A percentile compares a stretch with the other conserved stretches of the same genome.
Conservation (phyloP, 2,113 vertebrate genomes). For the Puffinus mauretanicus region DNA sequence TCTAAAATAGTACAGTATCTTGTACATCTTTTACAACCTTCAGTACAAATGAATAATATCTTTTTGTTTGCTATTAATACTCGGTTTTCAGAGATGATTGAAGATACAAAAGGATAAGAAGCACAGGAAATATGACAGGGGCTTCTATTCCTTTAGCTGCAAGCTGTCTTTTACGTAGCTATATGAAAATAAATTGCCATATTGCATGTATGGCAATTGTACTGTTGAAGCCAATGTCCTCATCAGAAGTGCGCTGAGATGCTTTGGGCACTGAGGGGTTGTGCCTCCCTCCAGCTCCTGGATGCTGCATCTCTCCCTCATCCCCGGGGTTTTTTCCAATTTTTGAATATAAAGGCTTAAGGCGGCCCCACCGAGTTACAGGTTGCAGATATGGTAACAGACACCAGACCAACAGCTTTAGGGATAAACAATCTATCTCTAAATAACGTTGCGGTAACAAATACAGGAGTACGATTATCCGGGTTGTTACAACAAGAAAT, state of each 20-base stretch:
- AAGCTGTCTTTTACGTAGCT: neutral
- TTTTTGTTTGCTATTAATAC: constrained; percentile 45
- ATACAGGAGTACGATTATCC: fast-evolving
- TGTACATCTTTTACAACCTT: neutral
- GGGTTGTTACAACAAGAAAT: neutral
- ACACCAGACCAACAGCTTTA: neutral
- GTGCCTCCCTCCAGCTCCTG: neutral
- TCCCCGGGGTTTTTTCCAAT: neutral
- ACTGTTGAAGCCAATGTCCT: neutral
- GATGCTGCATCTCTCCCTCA: neutral
- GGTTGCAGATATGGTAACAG: neutral
- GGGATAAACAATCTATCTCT: neutral
- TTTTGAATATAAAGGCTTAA: neutral
- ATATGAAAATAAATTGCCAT: neutral
- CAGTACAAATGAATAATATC: neutral
- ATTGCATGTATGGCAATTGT: no score
- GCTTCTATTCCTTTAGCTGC: neutral
- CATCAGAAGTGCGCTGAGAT: neutral
- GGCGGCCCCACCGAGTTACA: no score
- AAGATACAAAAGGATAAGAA: neutral
- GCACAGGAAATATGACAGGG: neutral
- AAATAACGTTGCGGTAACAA: fast-evolving
- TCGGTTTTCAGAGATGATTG: neutral
- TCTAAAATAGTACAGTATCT: constrained; percentile 28
- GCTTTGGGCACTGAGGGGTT: neutral